Conservation (phyloP, 2,113 vertebrate genomes). For the Syngnathus typhle region DNA sequence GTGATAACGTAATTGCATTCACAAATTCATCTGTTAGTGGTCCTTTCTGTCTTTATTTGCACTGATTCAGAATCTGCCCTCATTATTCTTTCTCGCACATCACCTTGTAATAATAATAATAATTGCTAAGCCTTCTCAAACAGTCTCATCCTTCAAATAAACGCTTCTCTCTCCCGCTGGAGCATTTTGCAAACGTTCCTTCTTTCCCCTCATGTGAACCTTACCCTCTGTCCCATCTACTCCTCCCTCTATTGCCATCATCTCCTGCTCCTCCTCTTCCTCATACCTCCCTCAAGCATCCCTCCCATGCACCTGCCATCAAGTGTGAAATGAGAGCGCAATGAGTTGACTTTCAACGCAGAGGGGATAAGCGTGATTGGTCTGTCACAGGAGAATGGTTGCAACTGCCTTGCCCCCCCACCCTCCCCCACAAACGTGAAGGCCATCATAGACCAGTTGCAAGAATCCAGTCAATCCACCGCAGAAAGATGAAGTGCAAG, state of each 20-base stretch:
- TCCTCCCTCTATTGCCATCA: not conserved
- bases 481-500: not conserved
- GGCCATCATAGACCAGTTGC: not conserved
- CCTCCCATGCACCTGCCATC: slow-evolving; percentile 29
- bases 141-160: not conserved
- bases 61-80: too few species aligned
- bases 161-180: not conserved
- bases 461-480: slow-evolving; percentile 7
- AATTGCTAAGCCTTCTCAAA: not conserved
- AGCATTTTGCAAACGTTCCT: slow-evolving; percentile 10
- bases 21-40: too few species aligned
- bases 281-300: not conserved
- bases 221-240: not conserved
- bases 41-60: too few species aligned
- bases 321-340: slow-evolving; percentile 62
- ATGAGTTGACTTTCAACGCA: slow-evolving; percentile 48
- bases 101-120: too few species aligned
- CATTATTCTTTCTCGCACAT: too few species aligned
- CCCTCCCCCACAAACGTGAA: not conserved
- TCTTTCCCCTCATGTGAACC: slow-evolving; percentile 10
- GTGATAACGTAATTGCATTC: too few species aligned
- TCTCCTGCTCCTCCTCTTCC: slow-evolving; percentile 8
- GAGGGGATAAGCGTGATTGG: slow-evolving; percentile 37
- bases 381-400: slow-evolving; percentile 57
- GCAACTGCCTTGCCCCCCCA: slow-evolving; percentile 24